These are phyloP conservation scores for Podotricha telesiphe DNA, from an alignment of 2,888 invertebrate genomes.

Conservation along the genomic window DNA sequence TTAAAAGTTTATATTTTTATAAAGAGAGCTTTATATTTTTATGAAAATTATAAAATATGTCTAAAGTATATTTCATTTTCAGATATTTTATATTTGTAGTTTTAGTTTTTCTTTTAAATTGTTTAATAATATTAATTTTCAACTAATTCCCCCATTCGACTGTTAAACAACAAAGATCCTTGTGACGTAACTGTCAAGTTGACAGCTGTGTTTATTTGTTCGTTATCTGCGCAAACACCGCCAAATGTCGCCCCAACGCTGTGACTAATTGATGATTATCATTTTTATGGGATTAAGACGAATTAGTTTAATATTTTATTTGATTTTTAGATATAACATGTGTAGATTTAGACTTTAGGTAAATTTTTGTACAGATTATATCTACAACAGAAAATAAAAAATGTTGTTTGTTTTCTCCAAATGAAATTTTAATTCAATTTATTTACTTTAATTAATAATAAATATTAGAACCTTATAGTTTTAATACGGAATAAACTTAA, in stretches of 20 bases:
- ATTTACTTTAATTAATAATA: too few relatives aligned
- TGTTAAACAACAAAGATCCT: slow-evolving; percentile 42
- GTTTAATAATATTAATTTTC: slow-evolving; percentile 1
- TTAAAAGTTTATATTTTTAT: not conserved
- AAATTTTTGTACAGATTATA: too few relatives aligned
- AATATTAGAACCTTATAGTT: too few relatives aligned
- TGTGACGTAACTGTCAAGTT: slow-evolving; percentile 55
- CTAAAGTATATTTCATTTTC: too few relatives aligned
- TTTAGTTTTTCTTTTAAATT: too few relatives aligned
- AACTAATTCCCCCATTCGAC: slow-evolving; percentile 3
- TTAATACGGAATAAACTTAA: not conserved
- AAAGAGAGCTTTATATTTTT: too few relatives aligned
- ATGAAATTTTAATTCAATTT: too few relatives aligned
- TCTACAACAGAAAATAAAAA: too few relatives aligned
- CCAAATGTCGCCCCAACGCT: slow-evolving; percentile 68
- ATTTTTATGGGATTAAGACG: slow-evolving; percentile 73
- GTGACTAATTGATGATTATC: slow-evolving; percentile 76
- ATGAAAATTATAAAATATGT: too few relatives aligned
- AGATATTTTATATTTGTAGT: too few relatives aligned
- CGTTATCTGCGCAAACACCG: slow-evolving; percentile 74
- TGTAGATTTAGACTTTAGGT: too few relatives aligned
- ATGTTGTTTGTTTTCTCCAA: too few relatives aligned
- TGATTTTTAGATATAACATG: slow-evolving; percentile 36
- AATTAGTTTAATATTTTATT: slow-evolving; percentile 51
- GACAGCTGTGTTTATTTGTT: slow-evolving; percentile 67